Conservation (phyloP, 2,113 vertebrate species). For the Hippocampus zosterae region DNA sequence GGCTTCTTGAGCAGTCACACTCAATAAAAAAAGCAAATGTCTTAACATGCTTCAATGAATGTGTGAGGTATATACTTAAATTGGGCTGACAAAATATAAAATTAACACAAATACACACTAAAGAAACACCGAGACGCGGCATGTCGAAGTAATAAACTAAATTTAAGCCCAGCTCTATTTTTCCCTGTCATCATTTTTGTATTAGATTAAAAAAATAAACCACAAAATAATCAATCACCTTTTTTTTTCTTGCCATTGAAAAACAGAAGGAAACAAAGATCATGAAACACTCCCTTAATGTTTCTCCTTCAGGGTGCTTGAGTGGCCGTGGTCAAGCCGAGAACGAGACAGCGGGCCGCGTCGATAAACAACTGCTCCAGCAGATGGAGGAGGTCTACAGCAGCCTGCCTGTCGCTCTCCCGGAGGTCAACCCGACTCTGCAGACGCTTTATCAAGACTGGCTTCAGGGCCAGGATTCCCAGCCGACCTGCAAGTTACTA, state of each 20-base stretch:
- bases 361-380: slow-evolving; percentile 78
- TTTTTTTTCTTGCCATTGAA: background rate
- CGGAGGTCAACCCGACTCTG: slow-evolving; percentile 73
- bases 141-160: no score
- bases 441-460: slow-evolving; percentile 86
- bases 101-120: no score
- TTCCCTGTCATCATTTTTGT: no score
- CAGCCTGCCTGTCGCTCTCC: slow-evolving; percentile 76
- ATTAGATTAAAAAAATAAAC: no score
- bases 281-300: background rate
- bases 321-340: slow-evolving; percentile 82
- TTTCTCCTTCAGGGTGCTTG: slow-evolving; percentile 77
- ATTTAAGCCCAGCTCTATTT: no score
- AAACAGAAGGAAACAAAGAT: background rate
- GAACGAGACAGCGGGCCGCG: slow-evolving; percentile 73
- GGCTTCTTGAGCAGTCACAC: background rate
- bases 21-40: no score
- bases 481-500: slow-evolving; percentile 69
- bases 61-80: no score
- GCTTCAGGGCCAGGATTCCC: slow-evolving; percentile 83
- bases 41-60: no score
- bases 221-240: background rate
- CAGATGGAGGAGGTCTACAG: slow-evolving; percentile 88
- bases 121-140: no score
- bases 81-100: no score